phyloP scores from a whole-genome alignment of 2,888 invertebrate genomes.

The Hypercompe scribonia region DNA sequence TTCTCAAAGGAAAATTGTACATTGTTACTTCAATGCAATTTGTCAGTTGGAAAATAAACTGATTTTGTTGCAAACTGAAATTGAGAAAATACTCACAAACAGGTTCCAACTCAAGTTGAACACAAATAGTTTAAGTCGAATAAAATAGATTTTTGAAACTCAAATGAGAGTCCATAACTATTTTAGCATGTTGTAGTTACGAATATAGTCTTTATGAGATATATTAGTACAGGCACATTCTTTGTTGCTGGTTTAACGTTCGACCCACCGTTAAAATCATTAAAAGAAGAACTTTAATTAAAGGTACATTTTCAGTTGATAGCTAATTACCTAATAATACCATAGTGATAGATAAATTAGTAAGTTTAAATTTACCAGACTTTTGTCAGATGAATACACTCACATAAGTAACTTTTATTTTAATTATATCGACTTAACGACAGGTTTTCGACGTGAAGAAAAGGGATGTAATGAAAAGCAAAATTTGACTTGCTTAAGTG shows the following conservation, averaged over 20 bases:
- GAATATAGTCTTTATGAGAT: slow-evolving; percentile 21
- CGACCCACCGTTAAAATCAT: neutral
- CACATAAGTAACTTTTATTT: too few species aligned
- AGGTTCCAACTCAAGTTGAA: slow-evolving; percentile 67
- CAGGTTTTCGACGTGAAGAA: too few species aligned
- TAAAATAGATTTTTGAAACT: slow-evolving; percentile 68
- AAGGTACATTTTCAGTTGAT: too few species aligned
- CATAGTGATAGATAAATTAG: too few species aligned
- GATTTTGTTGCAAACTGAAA: slow-evolving; percentile 84
- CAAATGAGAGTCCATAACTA: slow-evolving; percentile 32
- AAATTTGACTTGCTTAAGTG: too few species aligned
- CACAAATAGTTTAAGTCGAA: slow-evolving; percentile 59
- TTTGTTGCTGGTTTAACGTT: neutral
- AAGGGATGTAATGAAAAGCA: too few species aligned
- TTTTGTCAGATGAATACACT: too few species aligned
- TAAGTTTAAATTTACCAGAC: too few species aligned
- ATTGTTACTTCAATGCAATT: slow-evolving; percentile 81
- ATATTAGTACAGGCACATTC: neutral
- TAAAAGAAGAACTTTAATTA: neutral
- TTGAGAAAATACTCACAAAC: slow-evolving; percentile 78
- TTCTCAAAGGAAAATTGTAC: slow-evolving; percentile 75
- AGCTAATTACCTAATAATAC: too few species aligned
- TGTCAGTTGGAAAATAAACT: slow-evolving; percentile 81
- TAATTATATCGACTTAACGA: too few species aligned
- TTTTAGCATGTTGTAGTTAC: slow-evolving; percentile 29